Base-by-base conservation (phyloP, 2,888 invertebrate genomes). In the Atethmia centrago region DNA sequence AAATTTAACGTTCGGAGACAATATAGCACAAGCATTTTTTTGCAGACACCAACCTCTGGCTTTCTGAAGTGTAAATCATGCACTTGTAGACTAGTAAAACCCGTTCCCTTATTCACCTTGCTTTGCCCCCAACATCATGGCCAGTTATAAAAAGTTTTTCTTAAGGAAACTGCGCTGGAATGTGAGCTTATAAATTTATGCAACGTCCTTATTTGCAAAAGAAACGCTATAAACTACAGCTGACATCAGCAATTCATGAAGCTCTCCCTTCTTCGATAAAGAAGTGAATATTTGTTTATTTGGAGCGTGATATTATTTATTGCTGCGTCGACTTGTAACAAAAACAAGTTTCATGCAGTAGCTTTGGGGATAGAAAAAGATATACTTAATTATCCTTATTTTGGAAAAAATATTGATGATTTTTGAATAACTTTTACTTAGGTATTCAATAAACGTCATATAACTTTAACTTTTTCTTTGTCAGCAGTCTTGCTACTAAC, bases 221-320 rank as follows among this genome's bases (percentile, higher is more conserved):
- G 87, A 89, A 90, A 88, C 86, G 88, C 85, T 88, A 89, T 92
- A 88, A 87, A 91, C 89, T 90, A 89, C 89, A 89, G 91, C 89
- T 90, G 90, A 90, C 91, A 93, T 94, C 93, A 94, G 93, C 94
- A 93, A 93, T 94, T 94, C 94, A 93, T 93, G 92, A 92, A 93
- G 82, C 87, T 73, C 79, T 81, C 88, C 90, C 87, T 88, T 86
- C 86, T 84, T 88, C 82, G 80, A 85, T 83, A 82, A 88, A 89
- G 86, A 90, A 89, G 84, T 87, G 87, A 87, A 89, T 89, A 88
- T 88, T 82, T 90, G 87, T 90, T 90, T 91, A 90, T 90, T 88
- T 88, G 85, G 82, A 89, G 83, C 86, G 74, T 82, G 80, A 78
- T 87, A 89, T 90, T 90, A 90, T 91, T 92, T 92, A 88, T 91